Conservation (phyloP, 2,888 invertebrate genomes). For the Cyaniris semiargus region DNA sequence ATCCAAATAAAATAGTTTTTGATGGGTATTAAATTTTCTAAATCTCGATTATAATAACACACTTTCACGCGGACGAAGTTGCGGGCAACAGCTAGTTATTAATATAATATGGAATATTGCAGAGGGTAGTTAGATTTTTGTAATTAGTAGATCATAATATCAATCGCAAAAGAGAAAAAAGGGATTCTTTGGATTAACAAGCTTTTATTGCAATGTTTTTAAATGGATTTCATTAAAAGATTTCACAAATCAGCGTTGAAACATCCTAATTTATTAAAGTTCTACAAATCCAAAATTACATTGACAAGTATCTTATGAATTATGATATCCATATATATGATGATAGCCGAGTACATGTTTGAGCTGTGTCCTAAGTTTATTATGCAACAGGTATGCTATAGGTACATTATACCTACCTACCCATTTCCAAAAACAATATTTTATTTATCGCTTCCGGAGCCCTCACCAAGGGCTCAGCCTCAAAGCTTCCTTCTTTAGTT, state of each 20-base stretch:
- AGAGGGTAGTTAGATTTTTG: neutral
- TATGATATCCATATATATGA: conserved; percentile 94
- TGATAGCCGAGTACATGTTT: conserved; percentile 88
- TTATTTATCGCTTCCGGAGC: too few species aligned
- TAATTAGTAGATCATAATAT: neutral
- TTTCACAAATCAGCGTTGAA: conserved; percentile 79
- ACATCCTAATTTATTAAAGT: conserved; percentile 88
- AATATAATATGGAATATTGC: neutral
- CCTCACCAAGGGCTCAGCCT: too few species aligned
- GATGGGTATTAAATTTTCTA: too few species aligned
- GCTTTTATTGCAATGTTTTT: neutral
- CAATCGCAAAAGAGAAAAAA: neutral
- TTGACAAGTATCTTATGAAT: conserved; percentile 79
- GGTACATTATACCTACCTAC: too few species aligned
- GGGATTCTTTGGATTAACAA: neutral
- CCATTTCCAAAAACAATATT: too few species aligned
- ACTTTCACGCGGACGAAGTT: too few species aligned
- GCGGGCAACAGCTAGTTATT: too few species aligned
- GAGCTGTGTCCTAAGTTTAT: conserved; percentile 75
- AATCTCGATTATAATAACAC: too few species aligned
- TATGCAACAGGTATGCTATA: conserved; percentile 72
- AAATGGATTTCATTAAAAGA: conserved; percentile 61
- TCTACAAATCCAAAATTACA: conserved; percentile 84
- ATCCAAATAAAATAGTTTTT: too few species aligned
- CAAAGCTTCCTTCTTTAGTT: too few species aligned